phyloP scores from a whole-genome alignment of 2,888 invertebrate genomes.

The Drosophila kambysellisi region DNA sequence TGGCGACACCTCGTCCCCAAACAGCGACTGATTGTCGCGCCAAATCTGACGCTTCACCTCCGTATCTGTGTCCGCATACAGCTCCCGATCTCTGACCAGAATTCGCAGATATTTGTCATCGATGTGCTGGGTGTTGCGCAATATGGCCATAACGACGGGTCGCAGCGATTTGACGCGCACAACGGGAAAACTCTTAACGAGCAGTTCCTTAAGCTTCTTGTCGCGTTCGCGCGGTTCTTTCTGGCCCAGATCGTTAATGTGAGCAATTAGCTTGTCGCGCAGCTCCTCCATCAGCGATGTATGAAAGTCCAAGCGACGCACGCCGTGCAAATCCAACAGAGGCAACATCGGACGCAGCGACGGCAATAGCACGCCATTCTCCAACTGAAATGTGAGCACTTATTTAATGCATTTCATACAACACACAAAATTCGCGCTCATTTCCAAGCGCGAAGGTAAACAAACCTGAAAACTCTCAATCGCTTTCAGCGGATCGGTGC shows the following conservation, averaged over 20 bases:
- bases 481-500: constrained; percentile 97
- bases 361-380: constrained; percentile 96
- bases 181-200: constrained; percentile 96
- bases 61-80: constrained; percentile 97
- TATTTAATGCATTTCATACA: not conserved
- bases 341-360: constrained; percentile 98
- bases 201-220: constrained; percentile 94
- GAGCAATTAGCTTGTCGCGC: constrained; percentile 89
- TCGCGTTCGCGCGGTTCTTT: constrained; percentile 86
- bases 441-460: not conserved
- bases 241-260: constrained; percentile 93
- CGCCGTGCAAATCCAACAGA: constrained; percentile 97
- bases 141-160: constrained; percentile 97
- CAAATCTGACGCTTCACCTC: constrained; percentile 99
- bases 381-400: constrained; percentile 86
- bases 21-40: constrained; percentile 98
- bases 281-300: constrained; percentile 94
- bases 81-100: constrained; percentile 92
- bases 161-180: constrained; percentile 95
- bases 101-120: constrained; percentile 94
- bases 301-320: constrained; percentile 96
- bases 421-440: not conserved
- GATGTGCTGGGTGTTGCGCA: constrained; percentile 96
- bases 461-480: constrained; percentile 94
- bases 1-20: constrained; percentile 98